Conservation (phyloP, 1,140 invertebrate species). For the Drosophila bocqueti region DNA sequence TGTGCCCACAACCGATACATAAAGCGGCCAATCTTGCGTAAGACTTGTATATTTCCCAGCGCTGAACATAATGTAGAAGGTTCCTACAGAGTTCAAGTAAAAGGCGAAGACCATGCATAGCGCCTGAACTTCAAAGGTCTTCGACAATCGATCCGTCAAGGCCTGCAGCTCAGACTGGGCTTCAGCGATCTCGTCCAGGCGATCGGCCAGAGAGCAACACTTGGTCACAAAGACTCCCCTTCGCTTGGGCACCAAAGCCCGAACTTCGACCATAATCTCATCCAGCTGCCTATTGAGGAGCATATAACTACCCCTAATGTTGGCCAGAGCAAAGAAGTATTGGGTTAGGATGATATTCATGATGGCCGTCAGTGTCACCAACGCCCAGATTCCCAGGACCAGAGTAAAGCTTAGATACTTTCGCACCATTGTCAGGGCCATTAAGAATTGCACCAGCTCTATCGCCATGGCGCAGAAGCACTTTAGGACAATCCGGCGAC, state of each 20-base stretch:
- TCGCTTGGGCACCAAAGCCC: slow-evolving; percentile 9
- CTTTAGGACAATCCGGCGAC: slow-evolving; percentile 23
- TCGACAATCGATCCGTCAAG: slow-evolving; percentile 9
- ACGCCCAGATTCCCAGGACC: neutral
- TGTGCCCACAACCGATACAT: neutral
- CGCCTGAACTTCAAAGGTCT: slow-evolving; percentile 35
- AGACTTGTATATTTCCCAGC: neutral
- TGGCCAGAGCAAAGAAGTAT: slow-evolving; percentile 42
- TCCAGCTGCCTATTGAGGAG: slow-evolving; percentile 36
- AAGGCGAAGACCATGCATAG: slow-evolving; percentile 7
- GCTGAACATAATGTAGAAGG: slow-evolving; percentile 25
- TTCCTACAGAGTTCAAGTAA: slow-evolving; percentile 29
- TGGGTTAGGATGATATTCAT: slow-evolving; percentile 46
- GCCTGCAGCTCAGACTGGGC: slow-evolving; percentile 31
- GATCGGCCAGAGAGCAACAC: slow-evolving; percentile 56
- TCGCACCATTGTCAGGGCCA: neutral
- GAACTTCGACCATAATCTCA: slow-evolving; percentile 17
- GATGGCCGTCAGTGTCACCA: slow-evolving; percentile 8
- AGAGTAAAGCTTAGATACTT: neutral
- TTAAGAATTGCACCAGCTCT: slow-evolving; percentile 4
- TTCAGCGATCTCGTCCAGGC: slow-evolving; percentile 38
- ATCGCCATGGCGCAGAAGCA: neutral
- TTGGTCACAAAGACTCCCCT: slow-evolving; percentile 29
- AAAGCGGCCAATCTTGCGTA: neutral
- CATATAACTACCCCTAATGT: slow-evolving; percentile 37